phyloP scores from a whole-genome alignment of 2,113 vertebrate genomes.

The Apteryx owenii region DNA sequence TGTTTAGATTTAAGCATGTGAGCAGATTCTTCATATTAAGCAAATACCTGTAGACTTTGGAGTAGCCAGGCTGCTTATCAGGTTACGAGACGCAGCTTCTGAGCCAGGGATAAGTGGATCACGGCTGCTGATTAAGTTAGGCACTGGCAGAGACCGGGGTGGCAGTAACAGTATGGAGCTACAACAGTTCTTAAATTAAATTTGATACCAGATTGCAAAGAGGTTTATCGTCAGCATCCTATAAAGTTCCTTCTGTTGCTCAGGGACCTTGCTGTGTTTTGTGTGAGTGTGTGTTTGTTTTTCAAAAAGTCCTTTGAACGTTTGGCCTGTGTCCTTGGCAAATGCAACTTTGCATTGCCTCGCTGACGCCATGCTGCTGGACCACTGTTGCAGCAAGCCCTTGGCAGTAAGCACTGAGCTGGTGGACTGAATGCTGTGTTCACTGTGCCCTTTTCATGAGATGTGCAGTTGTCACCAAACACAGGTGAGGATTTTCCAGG shows the following conservation, averaged over 20 bases:
- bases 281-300: neutral
- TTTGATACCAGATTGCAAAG: conserved; percentile 43
- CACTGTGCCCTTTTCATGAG: neutral
- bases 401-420: neutral
- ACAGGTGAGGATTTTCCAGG: neutral
- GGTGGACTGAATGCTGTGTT: neutral
- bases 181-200: conserved; percentile 26
- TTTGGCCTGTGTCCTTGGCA: conserved; percentile 17
- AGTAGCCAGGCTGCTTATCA: neutral
- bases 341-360: neutral
- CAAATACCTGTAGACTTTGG: neutral
- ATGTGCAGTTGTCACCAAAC: neutral
- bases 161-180: neutral
- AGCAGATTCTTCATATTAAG: neutral
- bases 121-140: neutral
- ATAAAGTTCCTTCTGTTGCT: conserved; percentile 43
- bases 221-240: conserved; percentile 47
- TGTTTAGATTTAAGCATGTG: neutral
- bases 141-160: neutral
- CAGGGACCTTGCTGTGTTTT: conserved; percentile 26
- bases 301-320: neutral
- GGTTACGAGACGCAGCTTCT: neutral
- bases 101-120: neutral
- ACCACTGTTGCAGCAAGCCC: neutral
- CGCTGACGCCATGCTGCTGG: neutral